Conservation (phyloP, 2,113 vertebrate species). For the Antechinus stuartii region DNA sequence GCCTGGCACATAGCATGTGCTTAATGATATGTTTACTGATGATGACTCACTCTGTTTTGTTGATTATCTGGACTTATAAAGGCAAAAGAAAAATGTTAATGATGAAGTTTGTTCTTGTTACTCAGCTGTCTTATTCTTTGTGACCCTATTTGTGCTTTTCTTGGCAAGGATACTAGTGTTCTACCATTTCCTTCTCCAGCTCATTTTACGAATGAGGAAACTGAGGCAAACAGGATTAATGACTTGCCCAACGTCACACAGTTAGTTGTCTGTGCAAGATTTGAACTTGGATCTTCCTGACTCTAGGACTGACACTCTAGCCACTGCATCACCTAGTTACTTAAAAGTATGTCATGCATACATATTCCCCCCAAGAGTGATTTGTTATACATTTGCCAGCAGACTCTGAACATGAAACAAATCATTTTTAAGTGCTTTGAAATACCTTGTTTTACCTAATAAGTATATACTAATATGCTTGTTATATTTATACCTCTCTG, state of each 20-base stretch:
- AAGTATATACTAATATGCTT: too few species aligned
- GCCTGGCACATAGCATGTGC: too few species aligned
- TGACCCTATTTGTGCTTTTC: background rate
- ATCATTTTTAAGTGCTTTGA: background rate
- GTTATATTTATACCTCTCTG: too few species aligned
- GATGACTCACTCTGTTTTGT: background rate
- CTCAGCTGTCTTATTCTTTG: background rate
- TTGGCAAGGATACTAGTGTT: background rate
- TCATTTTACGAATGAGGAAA: background rate
- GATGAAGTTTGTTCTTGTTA: background rate
- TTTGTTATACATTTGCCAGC: background rate
- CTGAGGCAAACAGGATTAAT: background rate
- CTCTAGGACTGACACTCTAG: background rate
- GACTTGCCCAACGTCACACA: background rate
- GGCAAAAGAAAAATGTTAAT: background rate
- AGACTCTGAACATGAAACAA: background rate
- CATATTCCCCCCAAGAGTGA: background rate
- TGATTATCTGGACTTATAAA: background rate
- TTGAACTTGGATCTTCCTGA: background rate
- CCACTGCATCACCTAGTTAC: background rate
- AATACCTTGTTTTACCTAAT: background rate
- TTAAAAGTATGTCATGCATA: background rate
- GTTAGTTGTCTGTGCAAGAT: background rate
- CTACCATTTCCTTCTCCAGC: background rate
- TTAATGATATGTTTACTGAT: too few species aligned